Conservation (phyloP, 2,113 vertebrate species). For the Sula dactylatra region DNA sequence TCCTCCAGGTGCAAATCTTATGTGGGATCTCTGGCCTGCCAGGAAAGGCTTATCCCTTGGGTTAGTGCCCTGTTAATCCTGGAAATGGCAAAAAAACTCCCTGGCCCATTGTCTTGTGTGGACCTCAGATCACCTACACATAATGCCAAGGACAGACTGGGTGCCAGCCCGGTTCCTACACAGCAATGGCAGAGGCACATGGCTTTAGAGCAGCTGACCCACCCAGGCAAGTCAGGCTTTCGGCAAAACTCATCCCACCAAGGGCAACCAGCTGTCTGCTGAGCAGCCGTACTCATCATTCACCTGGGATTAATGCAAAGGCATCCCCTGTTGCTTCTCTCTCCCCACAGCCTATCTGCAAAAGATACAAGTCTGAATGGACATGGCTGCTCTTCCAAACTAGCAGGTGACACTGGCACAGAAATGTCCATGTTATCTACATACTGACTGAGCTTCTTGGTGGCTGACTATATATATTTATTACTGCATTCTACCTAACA, state of each 20-base stretch:
- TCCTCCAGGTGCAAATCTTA: not conserved
- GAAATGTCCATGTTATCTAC: not conserved
- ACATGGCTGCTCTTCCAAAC: not conserved
- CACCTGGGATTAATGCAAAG: not conserved
- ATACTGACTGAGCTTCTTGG: not conserved
- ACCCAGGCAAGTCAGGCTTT: rapidly evolving
- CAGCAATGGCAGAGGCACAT: not conserved
- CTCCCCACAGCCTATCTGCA: not conserved
- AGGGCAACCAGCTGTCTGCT: not conserved
- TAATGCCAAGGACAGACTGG: too few relatives aligned
- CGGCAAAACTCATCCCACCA: not conserved
- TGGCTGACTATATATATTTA: not conserved
- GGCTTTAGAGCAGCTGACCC: not conserved
- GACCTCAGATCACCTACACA: not conserved
- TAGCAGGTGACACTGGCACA: not conserved
- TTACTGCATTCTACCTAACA: not conserved
- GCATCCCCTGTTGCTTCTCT: not conserved
- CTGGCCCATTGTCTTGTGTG: not conserved
- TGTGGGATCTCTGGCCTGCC: not conserved
- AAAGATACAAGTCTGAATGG: not conserved
- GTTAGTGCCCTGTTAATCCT: not conserved
- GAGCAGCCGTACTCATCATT: not conserved
- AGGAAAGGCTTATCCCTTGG: not conserved
- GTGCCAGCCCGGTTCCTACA: not conserved
- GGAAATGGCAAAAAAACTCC: not conserved